Percentiles rank a stretch among this genome's conserved stretches.
Conservation (phyloP, 2,888 invertebrate genomes). For the Bombylius major region DNA sequence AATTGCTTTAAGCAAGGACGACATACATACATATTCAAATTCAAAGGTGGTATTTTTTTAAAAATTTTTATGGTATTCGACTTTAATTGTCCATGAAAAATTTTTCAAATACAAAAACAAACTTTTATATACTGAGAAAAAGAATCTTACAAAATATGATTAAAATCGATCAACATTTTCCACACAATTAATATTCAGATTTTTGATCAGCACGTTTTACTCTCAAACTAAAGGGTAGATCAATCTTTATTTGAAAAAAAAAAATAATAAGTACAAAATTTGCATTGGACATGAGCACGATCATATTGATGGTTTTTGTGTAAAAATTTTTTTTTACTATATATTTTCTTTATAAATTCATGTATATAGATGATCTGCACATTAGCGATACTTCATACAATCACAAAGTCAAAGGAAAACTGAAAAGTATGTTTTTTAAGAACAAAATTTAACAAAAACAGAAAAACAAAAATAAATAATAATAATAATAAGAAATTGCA, state of each 20-base stretch:
- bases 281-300: no score
- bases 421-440: background rate
- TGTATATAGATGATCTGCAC: background rate
- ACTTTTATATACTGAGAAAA: no score
- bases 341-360: background rate
- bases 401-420: background rate
- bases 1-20: no score
- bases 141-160: background rate
- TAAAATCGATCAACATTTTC: background rate
- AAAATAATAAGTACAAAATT: conserved; percentile 1
- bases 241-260: conserved; percentile 10
- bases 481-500: background rate
- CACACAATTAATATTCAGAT: conserved; percentile 1
- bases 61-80: no score
- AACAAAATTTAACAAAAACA: conserved; percentile 4
- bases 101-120: no score
- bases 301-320: background rate
- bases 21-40: no score
- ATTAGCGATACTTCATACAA: background rate
- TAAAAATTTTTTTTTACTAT: background rate
- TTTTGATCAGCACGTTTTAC: conserved; percentile 9
- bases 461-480: conserved; percentile 2
- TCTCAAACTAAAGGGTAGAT: conserved; percentile 11
- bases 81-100: no score
- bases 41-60: no score